A percentile compares a stretch with the other conserved stretches of the same genome.
phyloP scores from a whole-genome alignment of 2,888 invertebrate species.

The Phytoseiulus persimilis region DNA sequence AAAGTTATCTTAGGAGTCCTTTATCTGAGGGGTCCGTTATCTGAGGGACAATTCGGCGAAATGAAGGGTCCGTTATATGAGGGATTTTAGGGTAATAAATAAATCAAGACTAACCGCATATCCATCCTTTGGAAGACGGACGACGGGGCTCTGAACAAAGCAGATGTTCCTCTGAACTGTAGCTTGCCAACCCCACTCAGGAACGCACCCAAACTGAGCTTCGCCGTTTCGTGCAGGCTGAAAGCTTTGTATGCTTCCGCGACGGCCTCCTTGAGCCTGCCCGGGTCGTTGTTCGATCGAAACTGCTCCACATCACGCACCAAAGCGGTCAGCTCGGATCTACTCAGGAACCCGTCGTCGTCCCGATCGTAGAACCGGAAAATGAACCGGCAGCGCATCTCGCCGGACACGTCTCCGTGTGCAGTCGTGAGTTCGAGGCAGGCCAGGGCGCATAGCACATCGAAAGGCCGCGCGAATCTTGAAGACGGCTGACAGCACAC shows the following conservation, averaged over 20 bases:
- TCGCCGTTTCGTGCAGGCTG: constrained; percentile 47
- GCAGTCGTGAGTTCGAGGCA: constrained; percentile 7
- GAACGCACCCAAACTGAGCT: constrained; percentile 54
- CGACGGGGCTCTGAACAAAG: constrained; percentile 58
- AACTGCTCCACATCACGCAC: constrained; percentile 15
- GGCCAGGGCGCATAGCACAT: constrained; percentile 6
- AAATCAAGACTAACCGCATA: neutral
- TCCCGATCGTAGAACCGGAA: constrained; percentile 22
- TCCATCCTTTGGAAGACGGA: constrained; percentile 45
- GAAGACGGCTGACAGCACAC: constrained; percentile 8
- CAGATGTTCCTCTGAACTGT: constrained; percentile 61
- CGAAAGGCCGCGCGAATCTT: neutral
- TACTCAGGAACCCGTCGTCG: constrained; percentile 6
- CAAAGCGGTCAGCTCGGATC: constrained; percentile 11
- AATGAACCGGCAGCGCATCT: constrained; percentile 14
- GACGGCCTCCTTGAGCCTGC: neutral
- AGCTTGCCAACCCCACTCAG: constrained; percentile 60
- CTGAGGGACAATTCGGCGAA: no score
- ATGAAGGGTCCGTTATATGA: no score
- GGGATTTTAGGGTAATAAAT: no score
- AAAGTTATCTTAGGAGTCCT: no score
- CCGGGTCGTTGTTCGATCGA: neutral
- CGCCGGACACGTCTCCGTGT: constrained; percentile 30
- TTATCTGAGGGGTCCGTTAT: no score
- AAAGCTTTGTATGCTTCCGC: constrained; percentile 48